These are phyloP conservation scores for Chiridota heheva DNA, from an alignment of 35 echinoderm and acorn worm species.

Conservation along the genomic window DNA sequence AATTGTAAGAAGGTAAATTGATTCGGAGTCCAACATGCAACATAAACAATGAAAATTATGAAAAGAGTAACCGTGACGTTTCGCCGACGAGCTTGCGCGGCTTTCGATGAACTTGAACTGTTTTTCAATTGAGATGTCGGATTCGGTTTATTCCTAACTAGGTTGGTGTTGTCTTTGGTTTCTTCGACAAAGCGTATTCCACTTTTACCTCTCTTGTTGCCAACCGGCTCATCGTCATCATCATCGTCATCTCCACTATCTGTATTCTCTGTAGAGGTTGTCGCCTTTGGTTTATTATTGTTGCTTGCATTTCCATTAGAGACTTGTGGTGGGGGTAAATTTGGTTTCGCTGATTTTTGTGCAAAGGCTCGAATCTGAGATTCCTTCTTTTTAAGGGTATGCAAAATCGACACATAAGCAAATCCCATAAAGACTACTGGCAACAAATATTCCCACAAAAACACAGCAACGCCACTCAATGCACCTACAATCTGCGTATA, in stretches of 20 bases:
- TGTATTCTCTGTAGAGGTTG: no score
- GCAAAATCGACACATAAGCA: conserved; percentile 70
- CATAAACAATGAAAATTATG: conserved; percentile 76
- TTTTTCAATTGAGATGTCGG: background rate
- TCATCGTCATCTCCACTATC: no score
- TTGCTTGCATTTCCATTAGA: no score
- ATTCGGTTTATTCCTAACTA: background rate
- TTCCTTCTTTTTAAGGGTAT: conserved; percentile 60
- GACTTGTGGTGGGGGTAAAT: no score
- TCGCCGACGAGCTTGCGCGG: conserved; percentile 49
- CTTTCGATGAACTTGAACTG: conserved; percentile 1
- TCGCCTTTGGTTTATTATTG: no score
- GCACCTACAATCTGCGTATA: conserved; percentile 45
- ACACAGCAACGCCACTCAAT: conserved; percentile 46
- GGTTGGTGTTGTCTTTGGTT: no score
- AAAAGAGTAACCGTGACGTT: conserved; percentile 85
- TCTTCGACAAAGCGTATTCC: no score
- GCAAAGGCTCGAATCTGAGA: background rate
- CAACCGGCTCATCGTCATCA: no score
- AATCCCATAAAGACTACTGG: conserved; percentile 72
- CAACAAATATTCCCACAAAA: conserved; percentile 85
- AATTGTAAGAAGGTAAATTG: conserved; percentile 84
- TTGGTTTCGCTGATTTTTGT: conserved; percentile 6
- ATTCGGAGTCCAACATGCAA: conserved; percentile 83
- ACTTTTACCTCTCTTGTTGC: no score